Conservation (phyloP, 2,888 invertebrate genomes). For the Altica lythri region DNA sequence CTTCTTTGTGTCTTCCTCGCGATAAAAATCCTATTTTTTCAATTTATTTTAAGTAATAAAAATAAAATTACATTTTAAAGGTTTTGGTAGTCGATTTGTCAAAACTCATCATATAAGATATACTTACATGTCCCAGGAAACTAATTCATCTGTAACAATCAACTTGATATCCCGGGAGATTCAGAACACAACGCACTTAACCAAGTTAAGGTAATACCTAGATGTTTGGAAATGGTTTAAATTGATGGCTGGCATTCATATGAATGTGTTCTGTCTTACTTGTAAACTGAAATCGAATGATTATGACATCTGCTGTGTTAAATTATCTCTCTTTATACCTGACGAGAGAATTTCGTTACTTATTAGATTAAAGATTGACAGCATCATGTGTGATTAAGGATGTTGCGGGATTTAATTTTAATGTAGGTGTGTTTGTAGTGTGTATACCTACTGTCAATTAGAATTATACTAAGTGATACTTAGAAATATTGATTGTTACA, state of each 20-base stretch:
- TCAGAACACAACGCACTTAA: constrained; percentile 4
- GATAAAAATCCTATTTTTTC: no score
- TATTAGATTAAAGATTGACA: constrained; percentile 4
- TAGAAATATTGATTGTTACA: no score
- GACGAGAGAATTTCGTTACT: background rate
- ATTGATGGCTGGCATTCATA: constrained; percentile 22
- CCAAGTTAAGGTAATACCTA: constrained; percentile 21
- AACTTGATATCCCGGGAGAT: constrained; percentile 16
- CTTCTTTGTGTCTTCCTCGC: no score
- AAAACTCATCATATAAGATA: background rate
- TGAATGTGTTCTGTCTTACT: constrained; percentile 27
- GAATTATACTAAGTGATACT: no score
- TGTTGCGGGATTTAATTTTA: no score
- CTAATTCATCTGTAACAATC: constrained; percentile 22
- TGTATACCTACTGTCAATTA: no score
- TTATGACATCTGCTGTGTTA: constrained; percentile 18
- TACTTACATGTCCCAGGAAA: constrained; percentile 6
- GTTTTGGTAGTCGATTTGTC: constrained; percentile 2
- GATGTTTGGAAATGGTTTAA: constrained; percentile 20
- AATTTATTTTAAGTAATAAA: no score
- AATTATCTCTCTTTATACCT: constrained; percentile 17
- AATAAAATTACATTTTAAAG: no score
- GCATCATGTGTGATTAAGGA: no score
- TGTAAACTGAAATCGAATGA: constrained; percentile 17
- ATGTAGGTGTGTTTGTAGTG: no score